Evolutionary conservation across 2,113 vertebrate species (phyloP), one percentile per base, ranked within the genome.

Genomic region (Eclectus roratus): DNA sequence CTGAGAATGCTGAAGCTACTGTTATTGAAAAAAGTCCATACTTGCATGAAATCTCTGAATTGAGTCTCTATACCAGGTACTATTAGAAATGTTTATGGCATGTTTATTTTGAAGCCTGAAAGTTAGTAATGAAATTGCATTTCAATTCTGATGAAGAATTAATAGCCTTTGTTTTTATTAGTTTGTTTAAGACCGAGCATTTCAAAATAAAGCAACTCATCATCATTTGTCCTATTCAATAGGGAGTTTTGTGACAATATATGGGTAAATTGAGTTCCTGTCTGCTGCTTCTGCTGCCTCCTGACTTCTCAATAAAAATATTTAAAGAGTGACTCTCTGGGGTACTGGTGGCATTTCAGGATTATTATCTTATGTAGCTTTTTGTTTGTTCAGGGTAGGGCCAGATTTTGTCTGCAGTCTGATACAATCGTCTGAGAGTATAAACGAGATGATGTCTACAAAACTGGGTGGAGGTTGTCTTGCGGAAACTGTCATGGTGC

Each of bases 381-480:
- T 91, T 80, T 90, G 46, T 96, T 95, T 96, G 35, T 93, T 84
- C 28, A 73, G 92, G 88, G 94, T 79, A 95, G 92, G 83, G 91
- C 85, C 63, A 70, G 41, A 79, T 94, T 93, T 50, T 96, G 85
- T 81, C 66, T 76, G 78, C 25, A 76, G 61, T 35, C 43, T 13
- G 49, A 93, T 95, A 86, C 0, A 53, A 49, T 72, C 4, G 0
- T 88, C 85, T 0, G 11, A 91, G 77, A 72, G 49, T 49, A 61
- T 61, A 94, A 95, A 93, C 95, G 92, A 97, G 92, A 94, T 96
- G 93, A 96, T 96, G 92, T 96, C 96, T 96, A 28, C 44, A 71
- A 53, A 76, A 69, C 31, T 95, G 93, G 93, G 90, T 95, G 93
- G 93, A 94, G 94, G 93, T 96, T 0, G 4, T 89, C 83, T 78